Base-by-base conservation (phyloP, 53 echinoderm and acorn worm genomes). In the Pentamera pediparva region DNA sequence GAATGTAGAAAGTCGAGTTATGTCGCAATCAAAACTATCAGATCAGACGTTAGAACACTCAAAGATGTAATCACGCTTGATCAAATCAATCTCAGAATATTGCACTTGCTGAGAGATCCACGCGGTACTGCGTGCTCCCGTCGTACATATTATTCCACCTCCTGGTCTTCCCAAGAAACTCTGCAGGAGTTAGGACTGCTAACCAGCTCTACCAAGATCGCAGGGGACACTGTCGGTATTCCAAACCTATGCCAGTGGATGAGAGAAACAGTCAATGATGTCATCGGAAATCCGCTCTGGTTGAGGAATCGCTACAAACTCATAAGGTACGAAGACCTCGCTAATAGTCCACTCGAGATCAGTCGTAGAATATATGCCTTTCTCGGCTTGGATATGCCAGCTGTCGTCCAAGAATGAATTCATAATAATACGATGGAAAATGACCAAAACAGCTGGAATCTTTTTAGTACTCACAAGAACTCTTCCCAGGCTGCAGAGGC, bases 251-350 rank as follows among this genome's bases (percentile, higher is more conserved):
- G 93, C 59, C 63, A 83, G 24, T 93, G 93, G 93, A 89, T 90
- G 84, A 71, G 82, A 9, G 78, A 86, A 21, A 89, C 89, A 18
- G 54, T 93, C 20, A 50, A 48, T 10, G 58, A 40, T 18, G 93
- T 80, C 25, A 37, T 81, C 29, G 35, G 77, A 9, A 76, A 67
- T 32, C 93, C 93, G 1, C 37, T 49, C 0, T 93, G 93, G 93
- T 63, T 89, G 5, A 64, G 43, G 79, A 81, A 71, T 18, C 86
- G 74, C 36, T 93, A 93, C 45, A 89, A 87, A 47, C 76, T 93
- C 47, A 81, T 93, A 36, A 81, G 93, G 4, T 93, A 89, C 70
- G 93, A 93, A 34, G 93, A 93, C 56, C 67, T 93, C 34, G 89
- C 93, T 2, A 15, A 45, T 10, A 82, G 87, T 4, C 93, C 93